Evolutionary conservation across 2,888 invertebrate species (phyloP), one percentile per base, ranked within the genome.

Genomic region (Drosophila subquinaria): DNA sequence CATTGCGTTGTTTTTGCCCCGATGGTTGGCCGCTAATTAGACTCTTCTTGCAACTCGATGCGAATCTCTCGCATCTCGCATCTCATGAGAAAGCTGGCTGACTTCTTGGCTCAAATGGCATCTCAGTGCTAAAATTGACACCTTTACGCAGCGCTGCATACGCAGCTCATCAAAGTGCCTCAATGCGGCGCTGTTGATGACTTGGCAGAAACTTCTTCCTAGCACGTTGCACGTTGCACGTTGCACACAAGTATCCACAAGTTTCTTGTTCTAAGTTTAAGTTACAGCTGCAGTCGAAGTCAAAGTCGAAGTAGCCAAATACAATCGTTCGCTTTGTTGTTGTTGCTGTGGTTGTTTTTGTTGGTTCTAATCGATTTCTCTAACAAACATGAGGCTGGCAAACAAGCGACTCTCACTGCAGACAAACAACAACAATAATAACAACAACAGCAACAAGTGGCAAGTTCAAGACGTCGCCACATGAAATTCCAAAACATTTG

Each of bases 121-220:
- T 71, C 76, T 75, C 73, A 81, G 90, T 88, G 90, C 89, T 89
- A 88, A 88, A 88, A 88, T 87, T 90, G 82, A 88, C 88, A 88
- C 88, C 88, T 88, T 79, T 84, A 86, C 74, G 89, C 89, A 76
- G 86, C 81, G 77, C 79, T 81, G 77, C 56, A 69, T 62, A 81
- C 75, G 82, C 82, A 87, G 79, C 85, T 72, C 88, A 86, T 89
- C 89, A 86, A 89, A 89, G 86, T 73, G 77, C 62, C 55, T 43
- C 57, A 60, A 50, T 57, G 69, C 17, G 50, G 55, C 61, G 65
- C 63, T 77, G 68, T 64, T 71, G 69, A 78, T 79, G 81, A 84
- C 69, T 83, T 64, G 88, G 76, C 88, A 84, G 76, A 73, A 64
- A 35, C 51, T 42, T 20, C 51, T 42, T 20, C 40, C 33, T 36